These are phyloP conservation scores for Aproaerema taeniolella DNA, from an alignment of 2,888 invertebrate genomes.

Conservation along the genomic window DNA sequence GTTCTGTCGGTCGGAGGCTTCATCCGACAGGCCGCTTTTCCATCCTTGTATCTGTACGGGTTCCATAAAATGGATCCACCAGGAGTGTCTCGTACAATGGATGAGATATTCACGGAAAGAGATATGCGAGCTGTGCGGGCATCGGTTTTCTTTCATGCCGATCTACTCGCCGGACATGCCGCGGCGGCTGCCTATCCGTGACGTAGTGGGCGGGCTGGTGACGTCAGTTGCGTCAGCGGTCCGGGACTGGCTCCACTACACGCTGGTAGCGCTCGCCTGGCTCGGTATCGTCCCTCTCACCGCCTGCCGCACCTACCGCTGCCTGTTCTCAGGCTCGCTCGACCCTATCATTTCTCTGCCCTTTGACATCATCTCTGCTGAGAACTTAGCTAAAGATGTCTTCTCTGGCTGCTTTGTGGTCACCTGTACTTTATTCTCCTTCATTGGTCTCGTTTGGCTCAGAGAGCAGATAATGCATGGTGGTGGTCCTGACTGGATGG, in stretches of 20 bases:
- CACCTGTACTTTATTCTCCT: conserved; percentile 95
- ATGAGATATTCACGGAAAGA: conserved; percentile 99
- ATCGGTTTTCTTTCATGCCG: conserved; percentile 98
- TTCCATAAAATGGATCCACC: conserved; percentile 99
- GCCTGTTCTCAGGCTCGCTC: conserved; percentile 93
- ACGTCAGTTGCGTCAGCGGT: conserved; percentile 94
- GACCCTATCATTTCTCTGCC: conserved; percentile 92
- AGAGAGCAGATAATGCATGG: conserved; percentile 98
- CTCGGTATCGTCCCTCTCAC: conserved; percentile 96
- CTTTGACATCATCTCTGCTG: conserved; percentile 94
- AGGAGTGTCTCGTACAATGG: conserved; percentile 99
- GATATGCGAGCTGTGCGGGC: conserved; percentile 98
- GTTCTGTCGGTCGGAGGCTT: conserved; percentile 97
- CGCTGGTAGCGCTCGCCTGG: conserved; percentile 98
- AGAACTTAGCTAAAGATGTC: conserved; percentile 94
- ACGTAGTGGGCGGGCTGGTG: conserved; percentile 93
- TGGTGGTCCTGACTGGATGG: conserved; percentile 98
- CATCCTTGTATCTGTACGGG: conserved; percentile 99
- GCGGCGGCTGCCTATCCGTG: conserved; percentile 93
- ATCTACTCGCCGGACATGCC: conserved; percentile 99
- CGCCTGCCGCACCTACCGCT: conserved; percentile 96
- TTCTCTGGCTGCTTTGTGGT: conserved; percentile 98
- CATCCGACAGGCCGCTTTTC: conserved; percentile 94
- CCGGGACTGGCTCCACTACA: conserved; percentile 98
- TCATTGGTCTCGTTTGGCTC: conserved; percentile 98